Conservation (phyloP, 2,888 invertebrate species). For the Piscicola geometra region DNA sequence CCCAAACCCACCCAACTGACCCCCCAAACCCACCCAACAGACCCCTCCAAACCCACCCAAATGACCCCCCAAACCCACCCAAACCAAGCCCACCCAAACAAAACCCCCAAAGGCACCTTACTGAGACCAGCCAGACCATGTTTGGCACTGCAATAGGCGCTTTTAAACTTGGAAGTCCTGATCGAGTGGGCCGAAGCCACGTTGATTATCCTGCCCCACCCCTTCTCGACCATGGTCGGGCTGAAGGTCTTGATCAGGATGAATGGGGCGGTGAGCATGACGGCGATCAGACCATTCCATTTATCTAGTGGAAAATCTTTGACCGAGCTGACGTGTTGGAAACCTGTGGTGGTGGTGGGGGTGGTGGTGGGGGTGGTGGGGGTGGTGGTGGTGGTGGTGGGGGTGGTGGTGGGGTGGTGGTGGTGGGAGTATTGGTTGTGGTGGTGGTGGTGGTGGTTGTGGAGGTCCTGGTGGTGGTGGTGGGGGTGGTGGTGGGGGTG, state of each 20-base stretch:
- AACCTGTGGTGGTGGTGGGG: no score
- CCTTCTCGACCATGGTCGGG: slow-evolving; percentile 47
- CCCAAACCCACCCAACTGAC: no score
- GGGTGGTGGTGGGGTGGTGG: slow-evolving; percentile 26
- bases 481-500: no score
- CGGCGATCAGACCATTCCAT: slow-evolving; percentile 49
- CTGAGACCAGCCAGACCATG: slow-evolving; percentile 52
- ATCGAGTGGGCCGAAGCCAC: slow-evolving; percentile 50
- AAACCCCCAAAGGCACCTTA: slow-evolving; percentile 46
- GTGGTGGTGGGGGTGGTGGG: no score
- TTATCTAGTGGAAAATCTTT: slow-evolving; percentile 49
- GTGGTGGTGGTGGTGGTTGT: no score
- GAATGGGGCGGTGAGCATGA: slow-evolving; percentile 49
- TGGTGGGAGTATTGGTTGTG: no score
- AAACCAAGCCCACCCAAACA: slow-evolving; percentile 42
- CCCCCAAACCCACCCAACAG: no score
- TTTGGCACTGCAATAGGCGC: slow-evolving; percentile 51
- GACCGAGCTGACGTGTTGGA: no score
- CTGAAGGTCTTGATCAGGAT: slow-evolving; percentile 46
- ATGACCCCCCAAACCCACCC: no score
- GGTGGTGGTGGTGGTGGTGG: no score
- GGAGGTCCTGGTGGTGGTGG: no score
- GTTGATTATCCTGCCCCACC: slow-evolving; percentile 51
- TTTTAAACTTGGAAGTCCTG: slow-evolving; percentile 48
- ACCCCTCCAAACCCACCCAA: no score